Conservation (phyloP, 1,140 invertebrate species). For the Glossosoma conforme region DNA sequence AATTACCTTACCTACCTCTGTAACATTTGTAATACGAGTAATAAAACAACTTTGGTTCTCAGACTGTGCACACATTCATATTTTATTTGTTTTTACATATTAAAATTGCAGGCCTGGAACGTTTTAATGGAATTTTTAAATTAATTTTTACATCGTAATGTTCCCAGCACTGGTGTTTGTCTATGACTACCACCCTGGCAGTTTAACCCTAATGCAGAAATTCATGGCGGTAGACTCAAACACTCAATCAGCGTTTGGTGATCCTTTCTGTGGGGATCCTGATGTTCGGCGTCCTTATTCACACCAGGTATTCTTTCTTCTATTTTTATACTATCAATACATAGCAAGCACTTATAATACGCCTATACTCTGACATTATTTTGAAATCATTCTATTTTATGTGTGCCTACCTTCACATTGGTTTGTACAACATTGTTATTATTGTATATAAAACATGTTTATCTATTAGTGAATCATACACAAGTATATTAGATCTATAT, state of each 20-base stretch:
- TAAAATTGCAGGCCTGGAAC: too few species aligned
- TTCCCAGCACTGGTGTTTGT: slow-evolving; percentile 89
- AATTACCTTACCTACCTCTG: too few species aligned
- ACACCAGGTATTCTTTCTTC: slow-evolving; percentile 53
- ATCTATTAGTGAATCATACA: too few species aligned
- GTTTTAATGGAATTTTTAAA: too few species aligned
- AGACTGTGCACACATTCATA: too few species aligned
- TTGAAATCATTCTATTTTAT: not conserved
- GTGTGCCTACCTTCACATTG: too few species aligned
- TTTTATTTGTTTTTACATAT: too few species aligned
- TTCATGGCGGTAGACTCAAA: slow-evolving; percentile 49
- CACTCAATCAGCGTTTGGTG: slow-evolving; percentile 38
- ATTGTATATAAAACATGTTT: too few species aligned
- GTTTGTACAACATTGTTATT: too few species aligned
- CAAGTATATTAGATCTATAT: too few species aligned
- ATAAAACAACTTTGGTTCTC: too few species aligned
- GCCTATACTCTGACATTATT: not conserved
- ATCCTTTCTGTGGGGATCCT: slow-evolving; percentile 79
- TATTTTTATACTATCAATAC: not conserved
- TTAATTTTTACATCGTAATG: slow-evolving; percentile 2
- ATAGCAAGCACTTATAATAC: slow-evolving; percentile 5
- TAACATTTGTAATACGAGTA: too few species aligned
- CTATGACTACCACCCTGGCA: slow-evolving; percentile 91
- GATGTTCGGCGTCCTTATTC: slow-evolving; percentile 76
- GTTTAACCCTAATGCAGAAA: slow-evolving; percentile 79